Base-by-base conservation (phyloP, 2,888 invertebrate genomes). In the Tipula helvola region DNA sequence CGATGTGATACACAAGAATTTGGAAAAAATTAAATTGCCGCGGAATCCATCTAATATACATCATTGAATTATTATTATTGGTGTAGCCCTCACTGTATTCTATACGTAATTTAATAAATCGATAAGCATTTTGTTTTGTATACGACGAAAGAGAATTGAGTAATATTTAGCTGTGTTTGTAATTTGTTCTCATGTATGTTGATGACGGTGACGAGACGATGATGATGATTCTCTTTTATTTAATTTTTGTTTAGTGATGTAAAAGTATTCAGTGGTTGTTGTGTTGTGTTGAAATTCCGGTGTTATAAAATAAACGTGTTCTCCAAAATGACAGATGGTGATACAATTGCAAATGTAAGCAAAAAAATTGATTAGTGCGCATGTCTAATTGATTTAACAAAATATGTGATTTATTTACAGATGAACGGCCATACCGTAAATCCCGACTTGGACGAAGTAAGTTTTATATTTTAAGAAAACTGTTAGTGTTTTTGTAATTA, bases 1-100 rank as follows among this genome's bases (percentile, higher is more conserved):
- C 91, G 99, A 99, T 92, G 96, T 99, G 90, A 98, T 99, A 89
- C 96, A 97, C 90, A 99, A 99, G 92, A 99, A 99, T 92, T 92
- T 99, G 90, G 99, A 71, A 71, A 71, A 71, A 71, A 71, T 71
- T 71, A 71, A 71, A 28, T 71, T 10, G 28, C 71, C 71, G 12
- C 18, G 71, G 3, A 2, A 7, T 3, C 71, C 28, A 1, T 71
- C 71, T 2, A 71, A 71, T 28, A 71, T 71, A 12, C 71, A 71
- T 71, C 71, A 71, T 28, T 71, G 28, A 71, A 28, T 71, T 57
- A 57, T 8, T 28, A 28, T 71, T 57, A 57, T 8, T 28, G 28
- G 28, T 7, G 10, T 10, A 8, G 71, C 71, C n/a, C n/a, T n/a
- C n/a, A 71, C 71, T 71, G 28, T 71, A 71, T 12, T 12, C 12